phyloP scores from a whole-genome alignment of 2,113 vertebrate species.

The Tachuris rubrigastra region DNA sequence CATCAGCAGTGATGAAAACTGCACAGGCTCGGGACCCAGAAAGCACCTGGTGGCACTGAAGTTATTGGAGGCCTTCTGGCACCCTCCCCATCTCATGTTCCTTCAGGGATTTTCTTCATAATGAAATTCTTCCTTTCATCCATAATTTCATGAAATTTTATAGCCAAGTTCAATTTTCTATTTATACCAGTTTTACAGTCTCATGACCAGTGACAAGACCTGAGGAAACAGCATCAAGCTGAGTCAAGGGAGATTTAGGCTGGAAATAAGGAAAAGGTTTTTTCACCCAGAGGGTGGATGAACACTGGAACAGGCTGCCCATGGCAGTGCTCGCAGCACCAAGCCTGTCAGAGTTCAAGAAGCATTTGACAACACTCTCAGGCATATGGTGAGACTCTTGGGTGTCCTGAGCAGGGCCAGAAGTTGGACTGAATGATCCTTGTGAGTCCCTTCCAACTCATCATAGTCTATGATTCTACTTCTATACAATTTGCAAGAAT shows the following conservation, averaged over 20 bases:
- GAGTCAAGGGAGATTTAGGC: neutral
- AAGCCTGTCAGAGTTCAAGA: neutral
- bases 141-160: neutral
- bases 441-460: neutral
- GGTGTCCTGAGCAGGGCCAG: neutral
- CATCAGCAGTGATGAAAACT: neutral
- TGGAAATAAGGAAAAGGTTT: neutral
- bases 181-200: neutral
- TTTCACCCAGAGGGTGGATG: neutral
- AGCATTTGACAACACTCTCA: neutral
- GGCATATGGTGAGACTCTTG: neutral
- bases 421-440: neutral
- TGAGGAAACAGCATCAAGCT: neutral
- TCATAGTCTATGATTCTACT: neutral
- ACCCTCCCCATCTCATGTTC: neutral
- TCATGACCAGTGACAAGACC: neutral
- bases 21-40: accelerated
- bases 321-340: neutral
- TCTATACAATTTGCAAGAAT: neutral
- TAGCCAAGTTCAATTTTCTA: neutral
- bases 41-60: neutral
- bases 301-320: neutral
- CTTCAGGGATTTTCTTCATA: neutral
- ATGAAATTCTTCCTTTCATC: neutral
- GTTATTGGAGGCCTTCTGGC: neutral